phyloP scores from a whole-genome alignment of 2,113 vertebrate species.

The Maccullochella peelii region DNA sequence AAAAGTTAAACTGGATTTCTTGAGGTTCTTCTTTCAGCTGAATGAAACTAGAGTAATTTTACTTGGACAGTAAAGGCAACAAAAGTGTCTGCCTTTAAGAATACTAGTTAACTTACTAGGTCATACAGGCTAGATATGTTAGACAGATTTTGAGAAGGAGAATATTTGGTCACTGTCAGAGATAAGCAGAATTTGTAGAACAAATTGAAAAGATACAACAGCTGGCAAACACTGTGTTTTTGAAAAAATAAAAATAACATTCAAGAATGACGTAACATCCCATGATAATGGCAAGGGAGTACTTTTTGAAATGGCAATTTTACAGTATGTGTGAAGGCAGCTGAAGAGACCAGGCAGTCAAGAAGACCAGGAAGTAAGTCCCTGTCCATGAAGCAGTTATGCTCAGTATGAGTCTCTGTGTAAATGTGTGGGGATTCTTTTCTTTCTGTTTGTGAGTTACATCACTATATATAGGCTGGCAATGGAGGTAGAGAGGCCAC shows the following conservation, averaged over 20 bases:
- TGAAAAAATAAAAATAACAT: neutral
- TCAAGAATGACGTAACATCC: neutral
- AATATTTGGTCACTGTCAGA: neutral
- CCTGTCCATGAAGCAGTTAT: neutral
- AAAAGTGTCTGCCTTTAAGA: slow-evolving; percentile 16
- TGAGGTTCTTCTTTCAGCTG: neutral
- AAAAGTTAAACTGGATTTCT: slow-evolving; percentile 8
- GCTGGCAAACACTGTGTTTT: neutral
- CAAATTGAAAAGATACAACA: neutral
- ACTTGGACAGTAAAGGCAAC: neutral
- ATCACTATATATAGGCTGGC: slow-evolving; percentile 40
- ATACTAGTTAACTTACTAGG: neutral
- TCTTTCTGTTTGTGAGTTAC: slow-evolving; percentile 9
- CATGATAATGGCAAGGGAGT: neutral
- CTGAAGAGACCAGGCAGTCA: neutral
- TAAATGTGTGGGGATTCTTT: slow-evolving; percentile 3
- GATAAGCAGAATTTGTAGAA: neutral
- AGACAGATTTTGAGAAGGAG: neutral
- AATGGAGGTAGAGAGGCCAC: slow-evolving; percentile 53
- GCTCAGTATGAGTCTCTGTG: neutral
- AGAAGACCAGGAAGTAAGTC: neutral
- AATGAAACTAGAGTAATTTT: neutral
- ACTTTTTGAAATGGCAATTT: neutral
- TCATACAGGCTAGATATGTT: neutral
- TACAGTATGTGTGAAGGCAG: neutral